These are phyloP conservation scores for Isotomurus palustris DNA, from an alignment of 2,888 invertebrate genomes.

Conservation along the genomic window DNA sequence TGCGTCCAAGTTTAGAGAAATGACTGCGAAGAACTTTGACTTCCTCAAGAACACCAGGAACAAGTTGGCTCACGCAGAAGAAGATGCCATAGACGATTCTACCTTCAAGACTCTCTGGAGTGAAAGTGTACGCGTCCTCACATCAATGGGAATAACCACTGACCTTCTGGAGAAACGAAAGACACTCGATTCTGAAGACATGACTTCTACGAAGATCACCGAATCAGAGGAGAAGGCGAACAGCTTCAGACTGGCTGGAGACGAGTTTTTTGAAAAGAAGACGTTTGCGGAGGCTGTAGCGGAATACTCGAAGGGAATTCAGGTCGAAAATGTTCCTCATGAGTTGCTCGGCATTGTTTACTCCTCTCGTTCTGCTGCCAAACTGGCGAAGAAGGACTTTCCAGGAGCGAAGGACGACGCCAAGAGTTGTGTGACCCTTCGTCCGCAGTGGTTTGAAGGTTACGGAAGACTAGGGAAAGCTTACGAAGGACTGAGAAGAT, in stretches of 20 bases:
- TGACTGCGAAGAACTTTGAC: neutral
- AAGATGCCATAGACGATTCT: neutral
- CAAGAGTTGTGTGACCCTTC: neutral
- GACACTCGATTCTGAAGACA: too few relatives aligned
- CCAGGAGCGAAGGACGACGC: conserved; percentile 13
- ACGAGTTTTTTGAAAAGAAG: neutral
- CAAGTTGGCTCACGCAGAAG: conserved; percentile 8
- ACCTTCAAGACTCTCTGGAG: conserved; percentile 9
- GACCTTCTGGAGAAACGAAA: neutral
- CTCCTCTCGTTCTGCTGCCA: conserved; percentile 11
- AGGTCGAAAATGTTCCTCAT: neutral
- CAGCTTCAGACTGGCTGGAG: conserved; percentile 2
- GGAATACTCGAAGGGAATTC: conserved; percentile 7
- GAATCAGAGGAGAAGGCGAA: neutral
- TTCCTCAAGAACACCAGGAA: conserved; percentile 2
- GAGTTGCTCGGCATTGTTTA: conserved; percentile 7
- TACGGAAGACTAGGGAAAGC: conserved; percentile 2
- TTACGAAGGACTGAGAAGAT: conserved; percentile 2
- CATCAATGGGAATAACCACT: neutral
- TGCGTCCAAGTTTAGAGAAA: too few relatives aligned
- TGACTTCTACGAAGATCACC: too few relatives aligned
- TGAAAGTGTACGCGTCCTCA: neutral
- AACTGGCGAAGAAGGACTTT: neutral
- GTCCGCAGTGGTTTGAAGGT: conserved; percentile 10
- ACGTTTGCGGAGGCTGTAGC: conserved; percentile 2